Base-by-base conservation (phyloP, 1,140 invertebrate species). In the Heliconius eleuchia region DNA sequence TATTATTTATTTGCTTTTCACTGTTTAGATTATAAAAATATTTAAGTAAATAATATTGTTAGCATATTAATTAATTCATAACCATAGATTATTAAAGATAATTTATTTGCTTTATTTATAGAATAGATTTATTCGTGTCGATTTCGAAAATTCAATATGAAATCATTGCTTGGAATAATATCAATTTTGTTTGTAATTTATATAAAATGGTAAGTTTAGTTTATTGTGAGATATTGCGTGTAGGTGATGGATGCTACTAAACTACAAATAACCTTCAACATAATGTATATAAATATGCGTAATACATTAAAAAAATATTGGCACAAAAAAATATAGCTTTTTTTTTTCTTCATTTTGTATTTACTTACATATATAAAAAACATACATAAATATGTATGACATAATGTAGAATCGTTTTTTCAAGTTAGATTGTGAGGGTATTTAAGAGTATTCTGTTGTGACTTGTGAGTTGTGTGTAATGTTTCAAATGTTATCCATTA, bases 161-260 rank as follows among this genome's bases (percentile, higher is more conserved):
- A 77, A 55, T 34, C 50, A 50, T 27, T 80, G 16, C n/a, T 73
- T 60, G 46, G 52, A 52, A 72, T 80, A 34, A 27, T 80, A 66
- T 73, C 71, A 46, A 66, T 39, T 23, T 46, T 80, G 73, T 39
- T 80, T n/a, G 37, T 76, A 46, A 73, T 80, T 27, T 52, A 73
- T 27, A 30, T 80, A 18, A 66, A 76, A 46, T 76, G 79, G 79
- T 80, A 72, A 76, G 76, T 77, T 55, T 37, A 18, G 5, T 30
- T 27, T 42, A 55, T 37, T 77, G 23, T 71, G 4, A 30, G 16
- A 0, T 46, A 9, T 42, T 66, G 60, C 60, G 23, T 71, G 66
- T 2, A 19, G 70, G 76, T 76, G 39, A 46, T 50, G 74, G 60
- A 19, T 50, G 74, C 23, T 27, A 66, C 13, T 66, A 66, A 27